These are phyloP conservation scores for Acanthopleura granulata DNA, from an alignment of 2,888 invertebrate species.

Conservation along the genomic window DNA sequence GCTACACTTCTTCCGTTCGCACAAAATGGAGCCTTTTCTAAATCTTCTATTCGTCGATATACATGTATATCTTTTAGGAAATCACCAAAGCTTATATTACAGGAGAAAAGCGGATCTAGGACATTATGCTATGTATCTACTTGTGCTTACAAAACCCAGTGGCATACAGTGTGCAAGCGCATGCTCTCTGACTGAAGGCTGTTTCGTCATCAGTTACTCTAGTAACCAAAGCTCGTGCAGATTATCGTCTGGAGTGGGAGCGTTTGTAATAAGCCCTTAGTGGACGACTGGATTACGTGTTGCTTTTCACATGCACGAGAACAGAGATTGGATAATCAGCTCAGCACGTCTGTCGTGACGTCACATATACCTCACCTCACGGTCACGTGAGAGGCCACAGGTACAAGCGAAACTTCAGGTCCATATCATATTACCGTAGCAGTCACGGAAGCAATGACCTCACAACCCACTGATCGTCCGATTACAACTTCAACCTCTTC, in stretches of 20 bases:
- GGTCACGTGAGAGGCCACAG: too few species aligned
- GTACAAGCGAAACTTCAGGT: too few species aligned
- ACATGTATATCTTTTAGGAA: neutral
- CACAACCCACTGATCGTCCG: too few species aligned
- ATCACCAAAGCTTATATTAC: neutral
- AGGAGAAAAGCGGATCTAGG: neutral
- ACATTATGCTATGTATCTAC: neutral
- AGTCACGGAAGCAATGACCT: too few species aligned
- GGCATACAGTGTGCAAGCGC: neutral
- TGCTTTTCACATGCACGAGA: too few species aligned
- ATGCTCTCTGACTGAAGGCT: neutral
- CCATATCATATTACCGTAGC: too few species aligned
- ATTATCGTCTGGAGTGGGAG: neutral
- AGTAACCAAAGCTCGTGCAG: neutral
- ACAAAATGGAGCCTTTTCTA: neutral
- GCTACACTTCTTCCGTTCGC: too few species aligned
- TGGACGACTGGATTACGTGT: neutral
- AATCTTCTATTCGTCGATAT: neutral
- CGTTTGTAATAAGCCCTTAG: neutral
- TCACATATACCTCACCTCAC: too few species aligned
- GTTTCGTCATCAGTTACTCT: neutral
- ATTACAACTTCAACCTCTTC: too few species aligned
- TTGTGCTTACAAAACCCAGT: neutral
- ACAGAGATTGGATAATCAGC: too few species aligned
- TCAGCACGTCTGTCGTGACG: too few species aligned